Base-by-base conservation (phyloP, 2,113 vertebrate species). In the Sinocyclocheilus maitianheensis region DNA sequence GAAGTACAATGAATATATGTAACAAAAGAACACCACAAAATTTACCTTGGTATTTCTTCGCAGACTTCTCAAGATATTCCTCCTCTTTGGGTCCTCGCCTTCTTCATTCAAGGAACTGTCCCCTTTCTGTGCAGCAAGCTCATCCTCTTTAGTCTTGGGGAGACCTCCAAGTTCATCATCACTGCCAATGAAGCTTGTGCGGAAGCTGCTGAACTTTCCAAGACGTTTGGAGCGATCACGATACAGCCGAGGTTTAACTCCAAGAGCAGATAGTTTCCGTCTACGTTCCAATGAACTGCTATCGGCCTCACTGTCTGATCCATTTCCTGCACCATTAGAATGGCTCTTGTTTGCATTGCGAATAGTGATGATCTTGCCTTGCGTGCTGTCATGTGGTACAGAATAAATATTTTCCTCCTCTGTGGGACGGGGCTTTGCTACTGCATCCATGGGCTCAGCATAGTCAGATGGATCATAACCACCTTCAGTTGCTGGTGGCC, bases 351-450 rank as follows among this genome's bases (percentile, higher is more conserved):
- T 98, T 81, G 97, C 96, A 53, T 99, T 99, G 2, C 97, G 94
- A 51, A 99, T 95, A 86, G 98, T 99, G 91, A 99, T 99, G 88
- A 99, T 99, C 88, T 99, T 99, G 80, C 98, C 98, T 81, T 99
- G 98, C 48, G 53, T 55, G 4, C 53, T 55, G 53, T 55, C 53
- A 55, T 55, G 53, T 55, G 53, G 53, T 18, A 55, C 97, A 0
- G 98, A 98, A 91, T 99, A 99, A 85, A 99, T 99, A 90, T 95
- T 98, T 89, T 99, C 98, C 84, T 98, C 98, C 87, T 98, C 97
- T 48, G 96, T 96, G 0, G 91, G 94, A 11, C 97, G 92, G 0
- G 96, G 97, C 85, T 97, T 98, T 20, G 93, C 96, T 87, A 99
- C 97, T 0, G 98, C 97, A 26, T 99, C 98, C 94, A 98, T 95